Evolutionary conservation across 2,113 vertebrate species (phyloP).

Genomic region (Chamaetylas fuelleborni): DNA sequence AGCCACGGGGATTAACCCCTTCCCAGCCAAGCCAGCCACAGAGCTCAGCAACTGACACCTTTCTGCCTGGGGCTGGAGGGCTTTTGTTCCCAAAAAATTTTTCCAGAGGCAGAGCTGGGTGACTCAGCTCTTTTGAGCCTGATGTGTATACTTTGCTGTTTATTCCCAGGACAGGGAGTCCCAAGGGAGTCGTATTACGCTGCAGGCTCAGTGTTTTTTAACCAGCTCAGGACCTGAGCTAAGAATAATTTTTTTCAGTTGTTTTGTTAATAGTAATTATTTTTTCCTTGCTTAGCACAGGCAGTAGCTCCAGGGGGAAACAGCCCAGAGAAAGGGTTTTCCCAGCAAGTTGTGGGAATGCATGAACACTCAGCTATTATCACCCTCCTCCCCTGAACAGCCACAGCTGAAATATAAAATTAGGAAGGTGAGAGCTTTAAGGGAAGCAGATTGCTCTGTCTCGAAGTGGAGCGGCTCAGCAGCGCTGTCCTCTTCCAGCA

Average conservation of each 20-base stretch:
- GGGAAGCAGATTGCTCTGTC: neutral
- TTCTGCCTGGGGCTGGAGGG: neutral
- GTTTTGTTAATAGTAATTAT: neutral
- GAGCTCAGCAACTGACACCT: neutral
- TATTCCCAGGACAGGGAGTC: constrained; percentile 58
- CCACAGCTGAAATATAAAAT: neutral
- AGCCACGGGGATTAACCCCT: neutral
- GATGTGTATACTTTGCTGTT: constrained; percentile 44
- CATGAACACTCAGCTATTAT: neutral
- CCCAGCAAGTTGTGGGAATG: neutral
- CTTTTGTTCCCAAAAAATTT: neutral
- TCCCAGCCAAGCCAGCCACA: neutral
- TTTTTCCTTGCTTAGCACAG: neutral
- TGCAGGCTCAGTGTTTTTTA: constrained; percentile 43
- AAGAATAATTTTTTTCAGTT: constrained; percentile 56
- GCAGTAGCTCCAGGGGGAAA: neutral
- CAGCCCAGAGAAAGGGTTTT: neutral
- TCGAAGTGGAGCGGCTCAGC: neutral
- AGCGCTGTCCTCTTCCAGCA: neutral
- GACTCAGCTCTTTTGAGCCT: constrained; percentile 72
- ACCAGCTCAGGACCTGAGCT: constrained; percentile 19
- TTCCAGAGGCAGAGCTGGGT: constrained; percentile 1
- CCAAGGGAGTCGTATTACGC: constrained; percentile 52
- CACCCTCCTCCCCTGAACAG: neutral
- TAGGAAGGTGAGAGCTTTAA: neutral